Conservation (phyloP, 2,888 invertebrate genomes). For the Malthinus seriepunctatus region DNA sequence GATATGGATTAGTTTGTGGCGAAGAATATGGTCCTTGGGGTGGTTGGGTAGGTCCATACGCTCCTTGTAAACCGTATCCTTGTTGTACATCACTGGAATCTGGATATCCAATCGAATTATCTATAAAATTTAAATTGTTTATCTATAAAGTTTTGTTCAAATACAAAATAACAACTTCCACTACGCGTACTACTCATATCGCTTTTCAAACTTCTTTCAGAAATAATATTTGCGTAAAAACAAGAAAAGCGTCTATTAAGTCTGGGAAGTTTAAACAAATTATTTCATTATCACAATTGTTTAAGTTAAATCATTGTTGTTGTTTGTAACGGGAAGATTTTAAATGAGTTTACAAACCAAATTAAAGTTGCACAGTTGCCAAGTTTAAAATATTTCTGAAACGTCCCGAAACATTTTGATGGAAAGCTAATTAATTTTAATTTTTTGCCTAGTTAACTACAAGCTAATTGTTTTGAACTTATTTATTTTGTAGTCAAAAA, state of each 20-base stretch:
- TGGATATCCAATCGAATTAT: neutral
- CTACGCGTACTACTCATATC: neutral
- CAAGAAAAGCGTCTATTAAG: neutral
- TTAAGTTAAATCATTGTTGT: slow-evolving; percentile 2
- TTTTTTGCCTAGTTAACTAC: too few relatives aligned
- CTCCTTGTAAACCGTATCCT: slow-evolving; percentile 26
- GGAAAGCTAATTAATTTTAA: neutral
- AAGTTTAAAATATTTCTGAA: neutral
- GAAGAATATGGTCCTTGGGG: slow-evolving; percentile 28
- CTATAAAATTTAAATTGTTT: neutral
- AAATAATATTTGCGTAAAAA: neutral
- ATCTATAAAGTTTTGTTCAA: neutral
- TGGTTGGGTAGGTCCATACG: slow-evolving; percentile 39
- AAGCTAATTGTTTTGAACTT: too few relatives aligned
- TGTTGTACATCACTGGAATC: neutral
- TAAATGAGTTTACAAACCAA: neutral
- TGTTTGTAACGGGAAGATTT: neutral
- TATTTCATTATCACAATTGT: slow-evolving; percentile 4
- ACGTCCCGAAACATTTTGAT: neutral
- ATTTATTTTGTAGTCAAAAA: too few relatives aligned
- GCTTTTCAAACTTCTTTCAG: neutral
- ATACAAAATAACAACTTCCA: neutral
- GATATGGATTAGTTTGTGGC: slow-evolving; percentile 56
- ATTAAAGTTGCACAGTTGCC: neutral
- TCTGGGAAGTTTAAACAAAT: neutral